phyloP scores from a whole-genome alignment of 2,113 vertebrate species.

The Butorides virescens region DNA sequence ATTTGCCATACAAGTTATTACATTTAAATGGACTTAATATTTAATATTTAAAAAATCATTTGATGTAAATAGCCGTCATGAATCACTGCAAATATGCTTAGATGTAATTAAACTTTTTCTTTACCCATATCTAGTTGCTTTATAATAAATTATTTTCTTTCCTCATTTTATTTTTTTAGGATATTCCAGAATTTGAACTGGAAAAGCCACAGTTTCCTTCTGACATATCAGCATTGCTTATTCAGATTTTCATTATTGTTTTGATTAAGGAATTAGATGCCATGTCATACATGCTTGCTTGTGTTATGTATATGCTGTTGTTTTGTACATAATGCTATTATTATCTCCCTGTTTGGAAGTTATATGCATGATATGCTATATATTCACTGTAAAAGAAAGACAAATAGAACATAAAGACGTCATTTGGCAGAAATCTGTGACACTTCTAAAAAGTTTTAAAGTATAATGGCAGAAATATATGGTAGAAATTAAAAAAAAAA shows the following conservation, averaged over 20 bases:
- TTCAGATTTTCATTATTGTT: not conserved
- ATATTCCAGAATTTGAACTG: constrained; percentile 43
- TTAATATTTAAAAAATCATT: constrained; percentile 88
- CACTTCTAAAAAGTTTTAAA: not conserved
- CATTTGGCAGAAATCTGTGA: not conserved
- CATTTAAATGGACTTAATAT: constrained; percentile 85
- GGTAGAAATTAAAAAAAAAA: not conserved
- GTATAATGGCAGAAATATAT: not conserved
- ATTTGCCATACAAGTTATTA: constrained; percentile 82
- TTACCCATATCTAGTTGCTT: constrained; percentile 70
- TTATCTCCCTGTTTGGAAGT: not conserved
- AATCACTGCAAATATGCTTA: constrained; percentile 80
- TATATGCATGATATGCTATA: not conserved
- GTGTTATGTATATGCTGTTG: not conserved
- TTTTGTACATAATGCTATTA: not conserved
- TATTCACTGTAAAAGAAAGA: not conserved
- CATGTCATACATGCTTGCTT: not conserved
- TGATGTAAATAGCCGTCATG: constrained; percentile 83
- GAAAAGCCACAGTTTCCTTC: constrained; percentile 3
- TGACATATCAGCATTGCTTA: not conserved
- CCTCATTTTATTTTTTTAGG: not conserved
- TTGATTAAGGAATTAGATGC: not conserved
- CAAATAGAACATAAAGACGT: not conserved
- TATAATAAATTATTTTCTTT: constrained; percentile 71
- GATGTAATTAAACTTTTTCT: constrained; percentile 79